Evolutionary conservation across 1,140 invertebrate species (phyloP), one percentile per base, ranked within the genome.

Genomic region (Stegodyphus dumicola): DNA sequence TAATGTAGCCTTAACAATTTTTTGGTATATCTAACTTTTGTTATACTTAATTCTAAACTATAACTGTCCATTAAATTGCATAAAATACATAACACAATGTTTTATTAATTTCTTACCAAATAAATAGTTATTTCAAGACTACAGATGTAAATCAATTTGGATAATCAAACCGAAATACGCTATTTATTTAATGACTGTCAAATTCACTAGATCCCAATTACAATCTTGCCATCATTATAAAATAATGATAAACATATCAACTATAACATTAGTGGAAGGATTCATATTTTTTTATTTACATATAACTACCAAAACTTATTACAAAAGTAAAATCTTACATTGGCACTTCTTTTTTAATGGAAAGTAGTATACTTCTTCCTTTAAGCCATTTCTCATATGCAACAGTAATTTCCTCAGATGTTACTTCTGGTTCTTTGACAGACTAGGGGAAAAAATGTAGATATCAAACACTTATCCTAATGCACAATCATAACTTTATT

Each of bases 371-470:
- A 6, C 89, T 88, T 4, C 89, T 87, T 5, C 90, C 92, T 86
- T 92, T 92, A 0, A 90, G 83, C 93, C 94, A 95, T 7, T 91
- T 90, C 15, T 92, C 90, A 76, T 92, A 91, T 2, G 93, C 94
- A 6, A 90, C 88, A 65, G 90, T 89, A 13, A 94, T 88, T 88
- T 95, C 94, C 53, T 94, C 94, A 7, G 91, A 89, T 0, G 92
- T 92, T 51, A 93, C 88, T 49, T 85, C 64, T 17, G 73, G 51
- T 51, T 85, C 81, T 70, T 86, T 86, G 15, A 17, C 15, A 56
- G 56, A 9, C 64, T 66, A n/a, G 9, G 66, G 9, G 66, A 64
- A 60, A 49, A 48, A 10, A 13, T 74, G 11, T 74, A 17, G 17
- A 74, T 13, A 18, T 18, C 48, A 51, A 51, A 74, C 15, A 10